phyloP scores from a whole-genome alignment of 2,797 vertebrate genomes.

The Uromys caudimaculatus region DNA sequence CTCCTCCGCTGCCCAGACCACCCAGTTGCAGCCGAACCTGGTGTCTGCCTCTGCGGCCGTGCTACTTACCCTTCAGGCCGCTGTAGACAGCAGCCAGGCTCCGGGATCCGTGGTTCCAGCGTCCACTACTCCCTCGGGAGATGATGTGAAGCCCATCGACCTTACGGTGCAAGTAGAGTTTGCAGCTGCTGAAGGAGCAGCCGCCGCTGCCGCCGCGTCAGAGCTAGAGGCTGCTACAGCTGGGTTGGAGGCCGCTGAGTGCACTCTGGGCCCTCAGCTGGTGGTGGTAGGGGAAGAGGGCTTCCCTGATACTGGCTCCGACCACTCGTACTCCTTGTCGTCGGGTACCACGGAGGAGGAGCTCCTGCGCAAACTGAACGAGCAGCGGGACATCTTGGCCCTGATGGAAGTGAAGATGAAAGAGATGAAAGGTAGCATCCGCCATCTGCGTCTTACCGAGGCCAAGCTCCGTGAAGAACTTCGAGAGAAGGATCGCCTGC shows the following conservation, averaged over 20 bases:
- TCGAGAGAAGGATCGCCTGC: constrained; percentile 94
- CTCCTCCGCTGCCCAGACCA: constrained; percentile 68
- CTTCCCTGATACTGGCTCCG: constrained; percentile 86
- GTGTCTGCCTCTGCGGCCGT: constrained; percentile 82
- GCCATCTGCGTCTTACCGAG: constrained; percentile 93
- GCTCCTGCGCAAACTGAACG: constrained; percentile 96
- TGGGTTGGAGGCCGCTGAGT: constrained; percentile 76
- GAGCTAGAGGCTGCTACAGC: constrained; percentile 80
- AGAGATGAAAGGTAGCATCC: constrained; percentile 98
- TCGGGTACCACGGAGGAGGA: constrained; percentile 96
- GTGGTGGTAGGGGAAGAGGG: constrained; percentile 85
- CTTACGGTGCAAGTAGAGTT: constrained; percentile 90
- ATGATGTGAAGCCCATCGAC: constrained; percentile 92
- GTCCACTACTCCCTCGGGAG: constrained; percentile 75
- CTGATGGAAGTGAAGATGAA: constrained; percentile 99
- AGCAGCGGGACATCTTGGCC: constrained; percentile 98
- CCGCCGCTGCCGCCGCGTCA: constrained; percentile 83
- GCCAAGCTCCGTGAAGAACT: constrained; percentile 96
- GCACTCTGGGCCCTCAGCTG: constrained; percentile 80
- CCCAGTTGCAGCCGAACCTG: constrained; percentile 77
- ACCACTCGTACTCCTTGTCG: constrained; percentile 97
- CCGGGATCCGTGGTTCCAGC: constrained; percentile 61
- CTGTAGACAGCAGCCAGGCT: constrained; percentile 75
- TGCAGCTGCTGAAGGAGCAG: constrained; percentile 79
- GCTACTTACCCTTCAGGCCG: constrained; percentile 83